Conservation (phyloP, 2,888 invertebrate species). For the Graphium colonna region DNA sequence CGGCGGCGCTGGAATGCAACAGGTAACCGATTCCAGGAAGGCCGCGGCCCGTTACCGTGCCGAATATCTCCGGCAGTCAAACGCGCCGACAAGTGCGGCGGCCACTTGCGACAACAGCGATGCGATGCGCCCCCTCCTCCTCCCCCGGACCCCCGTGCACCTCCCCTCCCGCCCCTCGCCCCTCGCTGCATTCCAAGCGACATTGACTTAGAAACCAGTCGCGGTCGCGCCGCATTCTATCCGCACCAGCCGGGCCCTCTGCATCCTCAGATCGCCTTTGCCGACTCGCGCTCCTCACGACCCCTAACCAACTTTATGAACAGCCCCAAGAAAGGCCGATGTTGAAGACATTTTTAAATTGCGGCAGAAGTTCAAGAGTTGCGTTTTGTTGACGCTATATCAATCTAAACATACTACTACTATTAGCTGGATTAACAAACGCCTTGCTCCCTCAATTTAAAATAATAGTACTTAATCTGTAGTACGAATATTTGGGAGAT, state of each 20-base stretch:
- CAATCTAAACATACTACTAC: too few species aligned
- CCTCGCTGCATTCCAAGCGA: slow-evolving; percentile 70
- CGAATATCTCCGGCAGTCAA: slow-evolving; percentile 78
- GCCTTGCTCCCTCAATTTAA: too few species aligned
- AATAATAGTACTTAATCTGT: too few species aligned
- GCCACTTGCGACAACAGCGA: slow-evolving; percentile 76
- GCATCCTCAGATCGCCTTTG: slow-evolving; percentile 40
- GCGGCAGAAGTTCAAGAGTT: too few species aligned
- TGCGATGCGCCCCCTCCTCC: slow-evolving; percentile 38
- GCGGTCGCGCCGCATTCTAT: slow-evolving; percentile 61
- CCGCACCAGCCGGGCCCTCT: slow-evolving; percentile 45
- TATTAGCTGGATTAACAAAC: too few species aligned
- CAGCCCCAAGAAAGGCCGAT: too few species aligned
- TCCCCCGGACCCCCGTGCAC: slow-evolving; percentile 27
- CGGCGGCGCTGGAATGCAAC: slow-evolving; percentile 74
- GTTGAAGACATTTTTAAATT: too few species aligned
- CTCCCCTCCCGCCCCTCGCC: slow-evolving; percentile 24
- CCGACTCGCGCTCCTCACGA: too few species aligned
- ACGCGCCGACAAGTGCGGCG: slow-evolving; percentile 78
- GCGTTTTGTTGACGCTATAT: too few species aligned
- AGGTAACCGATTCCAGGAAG: slow-evolving; percentile 80
- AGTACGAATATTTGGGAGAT: too few species aligned
- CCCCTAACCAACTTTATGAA: too few species aligned
- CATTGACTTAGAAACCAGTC: slow-evolving; percentile 77
- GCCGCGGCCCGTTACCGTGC: slow-evolving; percentile 79